Evolutionary conservation across 2,113 vertebrate genomes (phyloP), one percentile per base, ranked within the genome.

Genomic region (Gila orcuttii): DNA sequence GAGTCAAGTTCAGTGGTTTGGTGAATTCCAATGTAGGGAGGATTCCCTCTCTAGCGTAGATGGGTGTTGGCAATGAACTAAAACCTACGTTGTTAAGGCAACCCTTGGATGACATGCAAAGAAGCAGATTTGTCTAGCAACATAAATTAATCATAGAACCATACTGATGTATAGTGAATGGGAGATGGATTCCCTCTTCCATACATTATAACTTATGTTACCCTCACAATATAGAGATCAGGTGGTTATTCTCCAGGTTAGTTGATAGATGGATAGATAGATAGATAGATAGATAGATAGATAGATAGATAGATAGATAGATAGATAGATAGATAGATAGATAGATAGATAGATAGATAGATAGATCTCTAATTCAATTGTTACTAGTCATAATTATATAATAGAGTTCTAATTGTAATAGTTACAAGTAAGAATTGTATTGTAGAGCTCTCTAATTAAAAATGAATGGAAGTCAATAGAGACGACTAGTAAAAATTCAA

Each of bases 11-110:
- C 36, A 62, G 57, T 64, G 57, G 78, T 80, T 64, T 80, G 6
- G 59, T 45, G 9, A 62, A 82, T 82, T 68, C 79, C 79, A 33
- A 5, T 69, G 10, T 50, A 13, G 79, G 79, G 79, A 82, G 79
- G 79, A 82, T 52, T 82, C 62, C 45, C 62, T 68, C 13, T 68
- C 25, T 28, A 68, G 25, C 2, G 4, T 5, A 60, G 2, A 50
- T 33, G 62, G 62, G 79, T 69, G 79, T 52, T 33, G 79, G 15
- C 79, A 68, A 47, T 19, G 45, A 66, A 68, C 25, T 21, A 50
- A 82, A 82, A 2, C 25, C 60, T 33, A 36, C 33, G 62, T 50
- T 68, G 79, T 82, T 68, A 69, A n/a, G 60, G 39, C 62, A 82
- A 68, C 79, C 45, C 62, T 50, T 5, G 25, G n/a, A 31, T 68